These are phyloP conservation scores for Kryptopterus vitreolus DNA, from an alignment of 2,797 vertebrate genomes.

Conservation along the genomic window DNA sequence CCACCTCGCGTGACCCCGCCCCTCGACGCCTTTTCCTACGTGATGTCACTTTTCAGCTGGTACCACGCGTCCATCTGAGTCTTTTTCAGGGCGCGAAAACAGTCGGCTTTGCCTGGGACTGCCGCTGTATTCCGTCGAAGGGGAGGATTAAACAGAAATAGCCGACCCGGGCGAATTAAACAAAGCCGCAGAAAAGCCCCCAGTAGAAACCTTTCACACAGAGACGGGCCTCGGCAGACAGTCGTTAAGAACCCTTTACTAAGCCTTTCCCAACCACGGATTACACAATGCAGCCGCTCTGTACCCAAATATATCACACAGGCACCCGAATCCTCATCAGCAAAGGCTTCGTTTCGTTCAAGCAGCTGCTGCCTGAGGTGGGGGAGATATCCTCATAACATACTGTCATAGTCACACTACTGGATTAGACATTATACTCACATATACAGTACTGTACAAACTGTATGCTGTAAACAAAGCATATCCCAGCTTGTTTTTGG, in stretches of 20 bases:
- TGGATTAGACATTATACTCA: too few relatives aligned
- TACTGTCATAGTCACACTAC: background rate
- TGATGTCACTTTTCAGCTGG: constrained; percentile 32
- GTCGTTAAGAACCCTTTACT: constrained; percentile 19
- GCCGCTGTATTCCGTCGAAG: background rate
- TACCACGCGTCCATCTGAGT: constrained; percentile 34
- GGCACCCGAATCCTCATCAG: background rate
- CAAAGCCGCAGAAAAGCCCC: constrained; percentile 46
- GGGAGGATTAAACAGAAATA: constrained; percentile 36
- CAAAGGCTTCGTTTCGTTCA: background rate
- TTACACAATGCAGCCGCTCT: background rate
- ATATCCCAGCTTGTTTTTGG: too few relatives aligned
- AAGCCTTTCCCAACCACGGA: constrained; percentile 7
- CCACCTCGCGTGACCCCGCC: background rate
- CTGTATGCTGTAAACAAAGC: too few relatives aligned
- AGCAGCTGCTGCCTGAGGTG: background rate
- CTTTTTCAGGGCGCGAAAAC: constrained; percentile 46
- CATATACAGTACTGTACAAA: too few relatives aligned
- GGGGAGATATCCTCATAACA: background rate
- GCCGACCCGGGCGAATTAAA: constrained; percentile 32
- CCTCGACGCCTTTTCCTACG: constrained; percentile 29
- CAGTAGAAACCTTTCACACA: constrained; percentile 36
- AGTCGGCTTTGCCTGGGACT: constrained; percentile 29
- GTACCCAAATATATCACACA: background rate
- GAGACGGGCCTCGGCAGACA: background rate